phyloP scores from a whole-genome alignment of 2,888 invertebrate genomes.

The Gandaritis pyraliata region DNA sequence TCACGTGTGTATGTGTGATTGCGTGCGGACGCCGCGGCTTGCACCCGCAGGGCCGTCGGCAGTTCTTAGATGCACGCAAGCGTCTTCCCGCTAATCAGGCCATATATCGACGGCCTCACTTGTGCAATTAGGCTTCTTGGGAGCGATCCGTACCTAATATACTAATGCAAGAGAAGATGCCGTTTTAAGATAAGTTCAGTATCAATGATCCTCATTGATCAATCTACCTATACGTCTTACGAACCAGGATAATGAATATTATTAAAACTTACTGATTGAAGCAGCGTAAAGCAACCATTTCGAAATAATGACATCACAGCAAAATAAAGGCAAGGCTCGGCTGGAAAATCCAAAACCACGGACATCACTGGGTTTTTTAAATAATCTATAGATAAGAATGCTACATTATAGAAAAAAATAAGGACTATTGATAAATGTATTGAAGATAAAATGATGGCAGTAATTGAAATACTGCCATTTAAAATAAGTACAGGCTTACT shows the following conservation, averaged over 20 bases:
- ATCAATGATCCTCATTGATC: constrained; percentile 17
- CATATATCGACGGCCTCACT: constrained; percentile 68
- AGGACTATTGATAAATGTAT: no score
- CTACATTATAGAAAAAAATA: no score
- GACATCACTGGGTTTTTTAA: constrained; percentile 14
- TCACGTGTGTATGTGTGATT: constrained; percentile 61
- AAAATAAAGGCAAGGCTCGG: constrained; percentile 24
- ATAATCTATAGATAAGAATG: constrained; percentile 17
- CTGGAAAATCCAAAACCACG: constrained; percentile 33
- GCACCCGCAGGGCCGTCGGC: constrained; percentile 54
- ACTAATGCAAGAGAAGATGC: constrained; percentile 50
- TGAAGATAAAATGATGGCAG: constrained; percentile 12
- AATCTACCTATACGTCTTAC: not conserved
- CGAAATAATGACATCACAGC: constrained; percentile 27
- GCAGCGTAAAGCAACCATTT: not conserved
- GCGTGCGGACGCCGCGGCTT: constrained; percentile 58
- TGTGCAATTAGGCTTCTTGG: constrained; percentile 73
- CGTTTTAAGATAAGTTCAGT: constrained; percentile 22
- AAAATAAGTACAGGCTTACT: constrained; percentile 40
- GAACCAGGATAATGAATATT: not conserved
- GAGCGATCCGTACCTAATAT: constrained; percentile 52
- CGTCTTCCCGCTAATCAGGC: constrained; percentile 74
- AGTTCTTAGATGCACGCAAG: constrained; percentile 70
- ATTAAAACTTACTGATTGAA: constrained; percentile 7
- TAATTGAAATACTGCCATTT: constrained; percentile 25